phyloP scores from a whole-genome alignment of 2,888 invertebrate genomes.

The Onchidella celtica region DNA sequence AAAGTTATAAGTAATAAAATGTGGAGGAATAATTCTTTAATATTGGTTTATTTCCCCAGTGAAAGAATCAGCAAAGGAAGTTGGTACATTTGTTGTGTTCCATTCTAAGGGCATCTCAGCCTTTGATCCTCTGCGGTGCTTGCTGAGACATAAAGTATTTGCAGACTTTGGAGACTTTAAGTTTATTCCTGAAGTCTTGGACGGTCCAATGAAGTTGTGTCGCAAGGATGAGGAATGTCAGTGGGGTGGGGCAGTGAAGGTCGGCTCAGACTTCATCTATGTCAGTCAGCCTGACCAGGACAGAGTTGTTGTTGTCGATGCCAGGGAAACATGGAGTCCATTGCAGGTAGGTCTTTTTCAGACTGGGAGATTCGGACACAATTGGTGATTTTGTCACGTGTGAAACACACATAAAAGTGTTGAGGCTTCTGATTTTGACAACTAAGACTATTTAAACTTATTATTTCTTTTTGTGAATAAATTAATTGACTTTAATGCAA shows the following conservation, averaged over 20 bases:
- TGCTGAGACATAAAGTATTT: constrained; percentile 86
- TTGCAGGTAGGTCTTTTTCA: constrained; percentile 74
- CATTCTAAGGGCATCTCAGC: constrained; percentile 88
- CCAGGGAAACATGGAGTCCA: constrained; percentile 80
- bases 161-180: constrained; percentile 86
- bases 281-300: constrained; percentile 87
- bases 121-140: constrained; percentile 87
- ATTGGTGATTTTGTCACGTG: too few relatives aligned
- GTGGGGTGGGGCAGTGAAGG: constrained; percentile 88
- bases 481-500: too few relatives aligned
- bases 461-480: too few relatives aligned
- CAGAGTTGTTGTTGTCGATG: constrained; percentile 87
- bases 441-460: too few relatives aligned
- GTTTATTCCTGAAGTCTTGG: constrained; percentile 72
- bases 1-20: too few relatives aligned
- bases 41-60: too few relatives aligned
- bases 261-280: constrained; percentile 86
- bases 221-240: constrained; percentile 82
- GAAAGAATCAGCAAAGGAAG: constrained; percentile 46
- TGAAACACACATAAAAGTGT: too few relatives aligned
- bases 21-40: too few relatives aligned
- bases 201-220: constrained; percentile 79
- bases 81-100: constrained; percentile 86
- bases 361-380: too few relatives aligned
- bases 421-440: too few relatives aligned